Base-by-base conservation (phyloP, 2,797 vertebrate species). In the Poecilia gillii region DNA sequence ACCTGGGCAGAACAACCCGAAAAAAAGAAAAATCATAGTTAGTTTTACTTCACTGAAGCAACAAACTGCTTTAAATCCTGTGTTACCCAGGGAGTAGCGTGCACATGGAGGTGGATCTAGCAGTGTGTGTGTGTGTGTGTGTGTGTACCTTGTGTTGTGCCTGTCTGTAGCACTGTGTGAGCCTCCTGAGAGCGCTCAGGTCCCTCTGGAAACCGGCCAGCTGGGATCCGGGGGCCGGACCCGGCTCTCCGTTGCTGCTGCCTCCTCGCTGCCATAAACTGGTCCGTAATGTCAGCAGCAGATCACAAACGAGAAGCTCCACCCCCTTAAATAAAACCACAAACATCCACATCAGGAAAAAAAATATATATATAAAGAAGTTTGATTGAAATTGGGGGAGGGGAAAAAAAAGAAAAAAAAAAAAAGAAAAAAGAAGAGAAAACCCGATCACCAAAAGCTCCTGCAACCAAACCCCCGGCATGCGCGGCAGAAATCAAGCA, bases 161-260 rank as follows among this genome's bases (percentile, higher is more conserved):
- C 0, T 97, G 97, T 85, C 97, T 95, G 95, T 98, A 98, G 89
- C 95, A 93, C 72, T 99, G 97, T 3, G 97, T 97, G 80, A 99
- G 96, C 81, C 96, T 97, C 84, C 98, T 95, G 78, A 99, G 94
- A 6, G 97, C 97, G 82, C 98, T 98, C 5, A 99, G 97, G 94
- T 99, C 99, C 0, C 97, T 96, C 90, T 99, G 99, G 94, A 99
- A 99, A 81, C 99, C 99, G 0, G 97, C 96, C 90, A 99, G 88
- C 89, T 98, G 97, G 0, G 97, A 90, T 6, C 97, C 96, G 0
- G 97, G 97, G 0, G 97, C 97, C 0, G 96, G 98, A 88, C 97
- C 96, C 0, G 97, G 95, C 84, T 99, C 98, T 6, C 97, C 98
- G 45, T 98, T 94, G n/a, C 92, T 92, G 77, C 92, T 85, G 75